Conservation (phyloP, 2,113 vertebrate genomes). For the Toxotes chatareus region DNA sequence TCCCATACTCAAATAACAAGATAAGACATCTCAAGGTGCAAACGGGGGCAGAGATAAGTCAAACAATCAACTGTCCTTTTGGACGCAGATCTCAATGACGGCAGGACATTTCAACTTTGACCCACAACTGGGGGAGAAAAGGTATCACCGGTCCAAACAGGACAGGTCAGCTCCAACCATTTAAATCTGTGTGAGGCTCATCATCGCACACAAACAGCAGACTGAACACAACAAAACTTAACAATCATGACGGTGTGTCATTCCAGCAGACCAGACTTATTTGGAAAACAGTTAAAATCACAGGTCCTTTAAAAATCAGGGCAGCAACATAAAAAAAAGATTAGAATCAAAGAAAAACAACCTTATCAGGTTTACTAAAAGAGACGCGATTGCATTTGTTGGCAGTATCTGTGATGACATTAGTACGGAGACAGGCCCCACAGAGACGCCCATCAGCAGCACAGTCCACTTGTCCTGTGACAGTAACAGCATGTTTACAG, state of each 20-base stretch:
- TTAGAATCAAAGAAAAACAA: not conserved
- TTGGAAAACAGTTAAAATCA: no score
- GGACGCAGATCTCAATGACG: not conserved
- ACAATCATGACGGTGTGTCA: no score
- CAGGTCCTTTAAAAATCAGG: not conserved
- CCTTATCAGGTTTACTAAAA: not conserved
- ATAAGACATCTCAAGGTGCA: not conserved
- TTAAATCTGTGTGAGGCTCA: not conserved
- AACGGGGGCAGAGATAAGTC: not conserved
- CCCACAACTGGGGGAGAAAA: not conserved
- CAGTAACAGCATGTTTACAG: slow-evolving; percentile 13
- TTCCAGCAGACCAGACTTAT: no score
- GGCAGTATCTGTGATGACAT: not conserved
- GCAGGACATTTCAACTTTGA: not conserved
- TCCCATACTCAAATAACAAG: not conserved
- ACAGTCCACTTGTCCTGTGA: not conserved
- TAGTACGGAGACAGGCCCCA: not conserved
- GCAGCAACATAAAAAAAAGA: not conserved
- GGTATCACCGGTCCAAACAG: not conserved
- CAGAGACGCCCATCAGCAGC: not conserved
- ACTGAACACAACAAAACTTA: not conserved
- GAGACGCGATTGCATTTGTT: not conserved
- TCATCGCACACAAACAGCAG: not conserved
- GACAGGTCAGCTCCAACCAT: no score
- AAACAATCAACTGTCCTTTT: not conserved